Evolutionary conservation across 1,140 invertebrate genomes (phyloP), one percentile per base, ranked within the genome.

Genomic region (Drosophila prosaltans): DNA sequence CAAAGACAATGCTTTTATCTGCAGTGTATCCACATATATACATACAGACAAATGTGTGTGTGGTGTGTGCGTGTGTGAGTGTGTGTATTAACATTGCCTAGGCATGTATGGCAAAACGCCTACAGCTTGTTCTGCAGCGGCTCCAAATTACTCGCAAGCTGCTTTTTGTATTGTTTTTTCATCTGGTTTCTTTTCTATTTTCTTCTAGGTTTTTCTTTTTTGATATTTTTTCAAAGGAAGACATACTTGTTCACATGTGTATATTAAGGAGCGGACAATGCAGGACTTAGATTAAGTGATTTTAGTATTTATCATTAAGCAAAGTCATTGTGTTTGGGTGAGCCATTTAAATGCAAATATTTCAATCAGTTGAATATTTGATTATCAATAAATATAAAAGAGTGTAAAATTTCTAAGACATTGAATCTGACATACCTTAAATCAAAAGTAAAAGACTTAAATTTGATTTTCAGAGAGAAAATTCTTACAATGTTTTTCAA

Each of bases 91-190:
- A 72, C 80, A 75, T 63, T 51, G 69, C 68, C 82, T 73, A 80
- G 40, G 69, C 60, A 51, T 72, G 70, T 80, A 68, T 70, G 68
- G 62, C 59, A 70, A 64, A 80, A 51, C 68, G 83, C 83, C 84
- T 74, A 66, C 62, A 88, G 83, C 84, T 78, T 89, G 74, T 71
- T 76, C 75, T 76, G 58, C 69, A 74, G 57, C 76, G 69, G 45
- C 72, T 81, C 65, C 62, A 88, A 85, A 85, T 85, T 85, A 85
- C 76, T 83, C 70, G 78, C 83, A 60, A 80, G 80, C 74, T 72
- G 77, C 65, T 62, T 65, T 62, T 77, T 77, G 73, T 70, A 77
- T 77, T 77, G 73, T 77, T 64, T 77, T 70, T 70, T 77, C 67
- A 77, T 70, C 61, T 48, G 57, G 59, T 58, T 40, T 54, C 32